Percentiles rank a stretch among this genome's conserved stretches.
Evolutionary conservation across 2,797 vertebrate species (phyloP).

Genomic region (Pangasius sanitwongsei): DNA sequence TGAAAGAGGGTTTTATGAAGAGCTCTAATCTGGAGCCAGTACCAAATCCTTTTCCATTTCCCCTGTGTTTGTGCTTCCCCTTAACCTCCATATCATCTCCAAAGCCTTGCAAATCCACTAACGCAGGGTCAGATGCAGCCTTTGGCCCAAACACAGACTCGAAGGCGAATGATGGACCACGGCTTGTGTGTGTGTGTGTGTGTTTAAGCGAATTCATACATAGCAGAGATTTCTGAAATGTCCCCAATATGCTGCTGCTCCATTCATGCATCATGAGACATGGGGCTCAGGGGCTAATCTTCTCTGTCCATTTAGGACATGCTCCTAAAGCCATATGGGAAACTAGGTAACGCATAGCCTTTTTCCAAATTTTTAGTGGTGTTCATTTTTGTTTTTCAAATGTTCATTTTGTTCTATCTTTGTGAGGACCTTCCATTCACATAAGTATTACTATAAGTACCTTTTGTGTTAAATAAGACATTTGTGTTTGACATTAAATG

Average conservation of each 20-base stretch:
- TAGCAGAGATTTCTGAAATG: constrained; percentile 7
- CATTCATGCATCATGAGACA: constrained; percentile 18
- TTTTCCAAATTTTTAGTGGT: not conserved
- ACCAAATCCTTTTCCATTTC: constrained; percentile 44
- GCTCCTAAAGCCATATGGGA: not conserved
- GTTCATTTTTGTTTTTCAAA: not conserved
- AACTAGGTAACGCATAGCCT: not conserved
- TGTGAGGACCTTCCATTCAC: not conserved
- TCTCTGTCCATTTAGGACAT: constrained; percentile 45
- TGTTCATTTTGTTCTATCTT: not conserved
- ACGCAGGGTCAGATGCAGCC: constrained; percentile 24
- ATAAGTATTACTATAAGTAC: not conserved
- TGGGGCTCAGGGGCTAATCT: constrained; percentile 60
- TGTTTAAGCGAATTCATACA: not conserved
- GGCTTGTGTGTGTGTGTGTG: not conserved
- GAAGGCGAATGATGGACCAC: constrained; percentile 16
- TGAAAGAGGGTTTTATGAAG: constrained; percentile 45
- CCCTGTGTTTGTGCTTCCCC: constrained; percentile 45
- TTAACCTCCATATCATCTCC: constrained; percentile 62
- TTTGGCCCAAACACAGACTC: constrained; percentile 32
- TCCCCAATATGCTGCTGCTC: not conserved
- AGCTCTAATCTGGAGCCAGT: constrained; percentile 49
- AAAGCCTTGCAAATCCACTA: constrained; percentile 41
- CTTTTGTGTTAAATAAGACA: not conserved
- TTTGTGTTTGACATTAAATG: not conserved